Base-by-base conservation (phyloP, 2,113 vertebrate species). In the Amia ocellicauda region DNA sequence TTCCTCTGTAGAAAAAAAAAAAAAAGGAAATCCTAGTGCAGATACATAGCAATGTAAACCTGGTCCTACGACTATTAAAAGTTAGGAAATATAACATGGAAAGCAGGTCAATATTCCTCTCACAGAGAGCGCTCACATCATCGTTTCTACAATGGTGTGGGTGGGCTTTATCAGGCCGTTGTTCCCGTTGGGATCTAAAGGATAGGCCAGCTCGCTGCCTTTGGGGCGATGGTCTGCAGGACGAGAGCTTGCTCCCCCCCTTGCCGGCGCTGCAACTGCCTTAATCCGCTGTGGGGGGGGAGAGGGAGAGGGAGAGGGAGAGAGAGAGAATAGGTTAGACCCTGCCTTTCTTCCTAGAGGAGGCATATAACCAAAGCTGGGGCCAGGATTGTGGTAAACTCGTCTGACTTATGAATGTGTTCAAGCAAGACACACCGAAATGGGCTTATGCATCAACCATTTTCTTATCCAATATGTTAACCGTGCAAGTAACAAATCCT, bases 111-210 rank as follows among this genome's bases (percentile, higher is more conserved):
- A 80, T 86, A 81, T 82, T 88, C 87, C 85, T 90, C 84, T 86
- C 83, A 90, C 84, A 89, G 86, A 89, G 88, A 90, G 90, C 76
- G 86, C 86, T 99, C 93, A 98, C 96, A 99, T 98, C 90, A 90
- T 96, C 78, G 95, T 98, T 90, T 99, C 96, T 85, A 97, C 93
- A 77, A 98, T 86, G 89, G 95, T 93, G 86, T 96, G 94, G 64
- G 91, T 91, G 62, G 93, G 93, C 80, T 95, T 97, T 80, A 86
- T 87, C 82, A 93, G 89, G 66, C 88, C 78, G 19, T 88, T 92
- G 67, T 91, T 94, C 62, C 85, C 73, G 31, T 89, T 91, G 53
- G 91, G 84, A 74, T 88, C 84, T 72, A 88, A 83, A 47, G 85
- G 83, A 72, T 85, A 83, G 65, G 78, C 82, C 72, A 88, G 75